Evolutionary conservation across 2,113 vertebrate species (phyloP), one percentile per base, ranked within the genome.

Genomic region (Podilymbus podiceps): DNA sequence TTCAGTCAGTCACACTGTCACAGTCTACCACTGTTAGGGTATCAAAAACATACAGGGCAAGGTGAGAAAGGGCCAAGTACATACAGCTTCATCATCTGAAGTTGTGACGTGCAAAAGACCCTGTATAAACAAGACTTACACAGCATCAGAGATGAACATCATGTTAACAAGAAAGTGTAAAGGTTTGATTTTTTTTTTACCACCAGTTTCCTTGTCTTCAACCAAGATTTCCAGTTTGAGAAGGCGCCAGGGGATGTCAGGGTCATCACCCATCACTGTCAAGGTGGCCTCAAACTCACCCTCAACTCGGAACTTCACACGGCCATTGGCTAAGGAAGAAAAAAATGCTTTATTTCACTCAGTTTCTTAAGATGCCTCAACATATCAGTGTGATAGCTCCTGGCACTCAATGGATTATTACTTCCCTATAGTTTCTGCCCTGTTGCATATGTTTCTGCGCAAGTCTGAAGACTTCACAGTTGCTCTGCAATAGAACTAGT

Each of bases 221-320:
- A 99, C 99, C 72, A 99, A 97, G 95, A 99, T 99, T 98, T 99
- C 99, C 92, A 99, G 97, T 97, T 99, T 99, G 79, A 99, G 98
- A 96, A 99, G 98, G 93, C 99, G 98, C 99, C 99, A 99, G 15
- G 99, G 99, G 95, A 99, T 99, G 78, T 99, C 99, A 22, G 99
- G 99, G 92, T 99, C 99, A 97, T 99, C 99, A 76, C 99, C 99
- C 99, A 99, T 99, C 94, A 99, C 99, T 3, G 99, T 99, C 94
- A 99, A 98, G 6, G 99, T 99, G 80, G 99, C 99, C 97, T 99
- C 99, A 98, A 99, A 99, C 95, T 99, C 99, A 79, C 99, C 99
- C 90, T 99, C 99, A 95, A 99, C 99, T 72, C 99, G 98, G 97
- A 99, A 99, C 96, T 99, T 99, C 71, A 99, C 99, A 67, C 99